Evolutionary conservation across 2,888 invertebrate genomes (phyloP), one percentile per base, ranked within the genome.

Genomic region (Heliconius erato): DNA sequence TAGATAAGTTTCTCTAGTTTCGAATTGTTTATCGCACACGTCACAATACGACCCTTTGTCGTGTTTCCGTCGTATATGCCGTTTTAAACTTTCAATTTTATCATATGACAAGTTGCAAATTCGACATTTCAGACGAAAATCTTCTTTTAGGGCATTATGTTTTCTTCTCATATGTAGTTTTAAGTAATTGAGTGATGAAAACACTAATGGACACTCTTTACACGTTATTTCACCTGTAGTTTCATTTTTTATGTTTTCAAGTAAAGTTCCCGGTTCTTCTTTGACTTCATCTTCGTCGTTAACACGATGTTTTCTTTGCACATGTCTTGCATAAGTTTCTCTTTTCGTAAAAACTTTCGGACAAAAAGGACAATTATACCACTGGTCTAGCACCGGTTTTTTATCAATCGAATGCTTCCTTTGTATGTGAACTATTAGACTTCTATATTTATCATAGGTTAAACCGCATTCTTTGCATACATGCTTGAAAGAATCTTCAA

Each of bases 71-170:
- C 93, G 87, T 0, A 95, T 90, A 85, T 96, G 96, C 7, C 95
- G 88, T 85, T 95, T 95, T 2, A 96, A 88, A 84, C 96, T 96
- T 79, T 95, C 95, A n/a, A 94, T 91, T 86, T 94, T 95, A 82
- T 95, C 92, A 72, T 95, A 96, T 0, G 95, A 95, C n/a, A 96
- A 87, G 83, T 93, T 93, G 84, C 96, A 96, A 82, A 95, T 92
- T 77, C 91, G 91, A 85, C 96, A 96, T 85, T 95, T 95, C 69
- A 95, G 88, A 84, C 92, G 89, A 81, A 94, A 96, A 79, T 94
- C 90, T 6, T 95, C 93, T 79, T 89, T 90, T 49, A 94, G 86
- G 0, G 93, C 94, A 54, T 95, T 95, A 84, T 96, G 96, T 79
- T 94, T 95, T 44, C 95, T 86, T 82, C 94, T 90, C 95, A 96